Evolutionary conservation across 53 echinoderm and acorn worm species (phyloP).

Genomic region (Stichopus horrens): DNA sequence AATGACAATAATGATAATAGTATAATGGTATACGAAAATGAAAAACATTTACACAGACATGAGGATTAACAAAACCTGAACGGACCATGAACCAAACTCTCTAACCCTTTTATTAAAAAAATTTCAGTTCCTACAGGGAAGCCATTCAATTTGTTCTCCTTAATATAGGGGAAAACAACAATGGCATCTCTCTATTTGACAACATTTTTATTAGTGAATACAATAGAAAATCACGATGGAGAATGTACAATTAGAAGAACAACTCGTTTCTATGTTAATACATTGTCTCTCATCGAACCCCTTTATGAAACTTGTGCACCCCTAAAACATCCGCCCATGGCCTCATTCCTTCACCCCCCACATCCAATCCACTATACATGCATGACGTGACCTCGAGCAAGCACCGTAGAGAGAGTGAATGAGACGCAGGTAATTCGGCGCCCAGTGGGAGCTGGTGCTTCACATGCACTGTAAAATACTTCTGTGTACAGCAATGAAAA

Average conservation of each 20-base stretch:
- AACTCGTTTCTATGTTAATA: background rate
- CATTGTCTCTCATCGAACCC: too few species aligned
- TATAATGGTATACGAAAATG: background rate
- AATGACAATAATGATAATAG: too few species aligned
- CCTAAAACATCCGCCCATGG: too few species aligned
- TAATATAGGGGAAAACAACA: conserved; percentile 5
- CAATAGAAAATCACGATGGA: conserved; percentile 32
- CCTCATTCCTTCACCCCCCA: too few species aligned
- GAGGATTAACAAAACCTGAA: background rate
- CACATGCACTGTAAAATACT: too few species aligned
- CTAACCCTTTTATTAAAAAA: background rate
- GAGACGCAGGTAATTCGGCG: too few species aligned
- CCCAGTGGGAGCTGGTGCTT: too few species aligned
- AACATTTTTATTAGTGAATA: conserved; percentile 27
- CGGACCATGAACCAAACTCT: background rate
- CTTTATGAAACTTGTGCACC: too few species aligned
- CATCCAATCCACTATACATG: too few species aligned
- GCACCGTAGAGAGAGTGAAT: too few species aligned
- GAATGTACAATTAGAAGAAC: background rate
- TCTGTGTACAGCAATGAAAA: too few species aligned
- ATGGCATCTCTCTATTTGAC: background rate
- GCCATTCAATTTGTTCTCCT: background rate
- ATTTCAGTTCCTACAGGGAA: background rate
- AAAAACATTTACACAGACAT: background rate
- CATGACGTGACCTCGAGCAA: too few species aligned